Percentiles rank a stretch among this genome's conserved stretches.
phyloP scores from a whole-genome alignment of 2,113 vertebrate genomes.

The Canis aureus region DNA sequence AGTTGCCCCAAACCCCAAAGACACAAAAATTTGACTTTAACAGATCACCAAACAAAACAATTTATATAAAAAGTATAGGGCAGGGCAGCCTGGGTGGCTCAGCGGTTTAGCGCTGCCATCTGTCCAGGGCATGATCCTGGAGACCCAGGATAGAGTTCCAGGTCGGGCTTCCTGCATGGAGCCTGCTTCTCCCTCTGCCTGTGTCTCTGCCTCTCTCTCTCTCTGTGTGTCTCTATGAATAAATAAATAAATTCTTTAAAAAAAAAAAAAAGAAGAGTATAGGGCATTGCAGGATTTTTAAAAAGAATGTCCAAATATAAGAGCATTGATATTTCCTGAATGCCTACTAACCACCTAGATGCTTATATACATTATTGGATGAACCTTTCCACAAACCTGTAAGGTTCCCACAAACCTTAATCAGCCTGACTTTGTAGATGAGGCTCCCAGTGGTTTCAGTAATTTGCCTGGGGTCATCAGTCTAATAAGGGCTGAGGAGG shows the following conservation, averaged over 20 bases:
- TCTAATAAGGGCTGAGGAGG: neutral
- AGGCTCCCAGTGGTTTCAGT: neutral
- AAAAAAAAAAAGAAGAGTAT: neutral
- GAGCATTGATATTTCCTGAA: neutral
- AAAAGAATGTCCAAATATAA: slow-evolving; percentile 3
- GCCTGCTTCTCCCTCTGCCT: too few species aligned
- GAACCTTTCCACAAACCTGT: neutral
- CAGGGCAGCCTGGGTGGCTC: neutral
- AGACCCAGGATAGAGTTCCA: too few species aligned
- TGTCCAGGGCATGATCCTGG: too few species aligned
- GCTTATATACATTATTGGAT: neutral
- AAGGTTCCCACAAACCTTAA: neutral
- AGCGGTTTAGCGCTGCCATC: too few species aligned
- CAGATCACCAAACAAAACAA: slow-evolving; percentile 44
- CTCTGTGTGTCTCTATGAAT: too few species aligned
- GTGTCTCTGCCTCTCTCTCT: too few species aligned
- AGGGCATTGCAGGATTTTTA: neutral
- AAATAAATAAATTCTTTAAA: too few species aligned
- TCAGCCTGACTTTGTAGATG: neutral
- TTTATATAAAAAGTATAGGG: neutral
- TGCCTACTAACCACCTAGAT: neutral
- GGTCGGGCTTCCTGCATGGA: too few species aligned
- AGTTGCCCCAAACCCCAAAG: slow-evolving; percentile 60
- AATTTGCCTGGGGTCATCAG: neutral
- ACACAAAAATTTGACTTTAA: slow-evolving; percentile 66